These are phyloP conservation scores for Pedetes capensis DNA, from an alignment of 2,113 vertebrate genomes.

Conservation along the genomic window DNA sequence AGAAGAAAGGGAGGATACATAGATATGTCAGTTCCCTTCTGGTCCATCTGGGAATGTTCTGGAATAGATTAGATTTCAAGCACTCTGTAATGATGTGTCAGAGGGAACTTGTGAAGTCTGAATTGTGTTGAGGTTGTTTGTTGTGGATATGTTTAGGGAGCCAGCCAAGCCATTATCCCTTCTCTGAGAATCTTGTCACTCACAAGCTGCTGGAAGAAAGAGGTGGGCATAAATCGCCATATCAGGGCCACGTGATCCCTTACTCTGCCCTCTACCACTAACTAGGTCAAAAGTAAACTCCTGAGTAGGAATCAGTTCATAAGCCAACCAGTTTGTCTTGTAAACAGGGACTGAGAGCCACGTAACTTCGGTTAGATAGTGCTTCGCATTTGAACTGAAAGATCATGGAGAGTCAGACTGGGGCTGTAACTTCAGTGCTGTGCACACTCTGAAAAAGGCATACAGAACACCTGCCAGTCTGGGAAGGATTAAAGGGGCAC, in stretches of 20 bases:
- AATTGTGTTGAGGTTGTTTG: background rate
- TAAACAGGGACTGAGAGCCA: background rate
- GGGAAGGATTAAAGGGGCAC: background rate
- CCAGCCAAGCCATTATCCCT: background rate
- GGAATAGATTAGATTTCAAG: background rate
- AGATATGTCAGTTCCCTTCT: background rate
- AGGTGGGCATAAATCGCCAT: background rate
- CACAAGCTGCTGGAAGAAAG: background rate
- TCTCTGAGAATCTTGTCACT: background rate
- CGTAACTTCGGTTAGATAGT: background rate
- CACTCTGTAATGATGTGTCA: background rate
- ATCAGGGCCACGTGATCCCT: background rate
- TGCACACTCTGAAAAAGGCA: background rate
- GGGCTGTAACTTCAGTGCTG: background rate
- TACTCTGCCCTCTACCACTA: background rate
- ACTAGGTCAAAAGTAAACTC: background rate
- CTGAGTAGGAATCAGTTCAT: background rate
- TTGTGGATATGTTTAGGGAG: background rate
- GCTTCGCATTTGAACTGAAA: background rate
- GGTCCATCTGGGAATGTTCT: constrained; percentile 3
- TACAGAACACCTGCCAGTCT: background rate
- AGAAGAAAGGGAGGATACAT: background rate
- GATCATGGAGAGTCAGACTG: background rate
- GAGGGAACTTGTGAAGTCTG: background rate
- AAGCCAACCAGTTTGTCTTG: background rate